A percentile compares a stretch with the other conserved stretches of the same genome.
Evolutionary conservation across 2,888 invertebrate genomes (phyloP).

Genomic region (Nineta flava): DNA sequence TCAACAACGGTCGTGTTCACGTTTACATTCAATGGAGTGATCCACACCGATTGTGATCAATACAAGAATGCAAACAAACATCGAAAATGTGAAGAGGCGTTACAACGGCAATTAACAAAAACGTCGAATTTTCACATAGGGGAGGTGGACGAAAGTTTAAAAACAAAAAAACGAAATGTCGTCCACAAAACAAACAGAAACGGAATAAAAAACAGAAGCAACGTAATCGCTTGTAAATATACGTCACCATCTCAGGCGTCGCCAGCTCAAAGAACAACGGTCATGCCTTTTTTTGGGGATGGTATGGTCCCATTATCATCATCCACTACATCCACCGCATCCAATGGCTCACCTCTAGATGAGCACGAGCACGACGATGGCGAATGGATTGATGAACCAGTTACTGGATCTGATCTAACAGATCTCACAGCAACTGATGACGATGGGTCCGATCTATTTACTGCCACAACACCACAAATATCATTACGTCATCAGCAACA

Average conservation of each 20-base stretch:
- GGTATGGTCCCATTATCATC: constrained; percentile 28
- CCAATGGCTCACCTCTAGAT: constrained; percentile 27
- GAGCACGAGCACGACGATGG: constrained; percentile 16
- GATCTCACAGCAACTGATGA: background rate
- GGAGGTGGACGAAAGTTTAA: constrained; percentile 7
- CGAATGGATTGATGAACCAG: background rate
- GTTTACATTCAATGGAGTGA: constrained; percentile 4
- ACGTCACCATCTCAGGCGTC: constrained; percentile 5
- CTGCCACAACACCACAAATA: background rate
- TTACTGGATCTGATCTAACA: background rate
- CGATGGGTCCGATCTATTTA: background rate
- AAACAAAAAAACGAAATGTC: constrained; percentile 24
- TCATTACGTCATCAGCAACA: background rate
- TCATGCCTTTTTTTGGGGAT: constrained; percentile 11
- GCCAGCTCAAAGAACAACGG: background rate
- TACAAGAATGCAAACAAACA: constrained; percentile 5
- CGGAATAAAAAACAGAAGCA: constrained; percentile 17
- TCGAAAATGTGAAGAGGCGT: constrained; percentile 3
- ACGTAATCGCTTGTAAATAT: background rate
- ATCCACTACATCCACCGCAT: constrained; percentile 8
- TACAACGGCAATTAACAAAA: background rate
- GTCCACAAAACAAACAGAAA: constrained; percentile 24
- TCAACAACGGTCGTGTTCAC: too few species aligned
- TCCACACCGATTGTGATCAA: constrained; percentile 2
- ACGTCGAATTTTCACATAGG: constrained; percentile 5